phyloP scores from a whole-genome alignment of 1,140 invertebrate genomes.

The Popillia japonica region DNA sequence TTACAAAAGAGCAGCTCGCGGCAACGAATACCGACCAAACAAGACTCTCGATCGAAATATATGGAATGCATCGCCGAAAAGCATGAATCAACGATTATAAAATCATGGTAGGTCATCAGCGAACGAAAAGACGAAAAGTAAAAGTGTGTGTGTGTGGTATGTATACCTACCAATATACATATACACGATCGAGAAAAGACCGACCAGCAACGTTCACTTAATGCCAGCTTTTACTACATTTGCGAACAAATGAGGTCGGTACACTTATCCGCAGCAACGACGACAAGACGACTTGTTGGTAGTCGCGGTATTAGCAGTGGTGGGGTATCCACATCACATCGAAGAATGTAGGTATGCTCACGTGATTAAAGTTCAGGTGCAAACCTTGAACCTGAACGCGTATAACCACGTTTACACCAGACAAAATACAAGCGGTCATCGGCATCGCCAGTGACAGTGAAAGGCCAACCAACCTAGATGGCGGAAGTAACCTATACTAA shows the following conservation, averaged over 20 bases:
- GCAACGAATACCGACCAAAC: neutral
- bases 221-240: constrained; percentile 6
- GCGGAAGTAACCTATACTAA: constrained; percentile 14
- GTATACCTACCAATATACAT: neutral
- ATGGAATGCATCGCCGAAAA: constrained; percentile 12
- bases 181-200: neutral
- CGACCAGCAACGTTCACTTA: constrained; percentile 8
- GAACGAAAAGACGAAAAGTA: neutral
- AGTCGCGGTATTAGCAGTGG: neutral
- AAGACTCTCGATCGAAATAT: neutral
- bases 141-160: neutral
- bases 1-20: neutral
- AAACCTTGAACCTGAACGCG: constrained; percentile 41
- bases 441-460: constrained; percentile 18
- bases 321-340: neutral
- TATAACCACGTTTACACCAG: constrained; percentile 36
- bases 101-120: constrained; percentile 31
- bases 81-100: constrained; percentile 28
- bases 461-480: constrained; percentile 35
- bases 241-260: constrained; percentile 27
- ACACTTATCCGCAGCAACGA: constrained; percentile 10
- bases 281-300: neutral
- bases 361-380: constrained; percentile 41
- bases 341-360: constrained; percentile 36
- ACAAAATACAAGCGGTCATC: constrained; percentile 31